Evolutionary conservation across 2,888 invertebrate genomes (phyloP).

Genomic region (Sceliomorpha sp.): DNA sequence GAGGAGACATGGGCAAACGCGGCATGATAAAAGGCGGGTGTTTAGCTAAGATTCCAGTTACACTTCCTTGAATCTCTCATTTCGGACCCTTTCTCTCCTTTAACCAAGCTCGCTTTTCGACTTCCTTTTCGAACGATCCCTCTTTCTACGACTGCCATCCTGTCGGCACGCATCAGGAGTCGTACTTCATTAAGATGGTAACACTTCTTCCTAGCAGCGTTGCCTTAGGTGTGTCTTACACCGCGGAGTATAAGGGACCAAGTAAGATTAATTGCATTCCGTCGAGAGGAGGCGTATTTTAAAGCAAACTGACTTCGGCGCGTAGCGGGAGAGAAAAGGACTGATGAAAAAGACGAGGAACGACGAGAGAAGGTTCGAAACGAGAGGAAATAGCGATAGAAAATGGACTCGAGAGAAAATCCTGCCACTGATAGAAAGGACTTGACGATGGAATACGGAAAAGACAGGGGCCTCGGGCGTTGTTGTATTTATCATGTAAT

Average conservation of each 20-base stretch:
- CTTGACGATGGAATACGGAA: conserved; percentile 58
- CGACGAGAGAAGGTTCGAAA: conserved; percentile 36
- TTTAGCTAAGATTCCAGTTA: conserved; percentile 67
- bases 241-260: conserved; percentile 62
- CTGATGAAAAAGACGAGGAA: conserved; percentile 56
- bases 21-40: conserved; percentile 68
- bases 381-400: conserved; percentile 65
- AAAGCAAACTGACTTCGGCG: conserved; percentile 66
- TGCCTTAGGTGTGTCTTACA: conserved; percentile 55
- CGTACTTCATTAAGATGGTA: conserved; percentile 79
- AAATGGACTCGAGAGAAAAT: conserved; percentile 68
- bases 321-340: conserved; percentile 45
- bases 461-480: conserved; percentile 76
- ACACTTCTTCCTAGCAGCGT: conserved; percentile 71
- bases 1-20: conserved; percentile 53
- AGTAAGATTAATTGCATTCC: conserved; percentile 80
- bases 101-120: conserved; percentile 31
- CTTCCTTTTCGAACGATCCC: conserved; percentile 46
- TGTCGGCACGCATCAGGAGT: conserved; percentile 74
- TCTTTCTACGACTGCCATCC: conserved; percentile 49
- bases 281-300: conserved; percentile 73
- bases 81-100: conserved; percentile 55
- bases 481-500: conserved; percentile 81
- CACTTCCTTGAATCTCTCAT: conserved; percentile 54
- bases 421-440: conserved; percentile 73